phyloP scores from a whole-genome alignment of 2,888 invertebrate species.

The Sinohyriopsis cumingii region DNA sequence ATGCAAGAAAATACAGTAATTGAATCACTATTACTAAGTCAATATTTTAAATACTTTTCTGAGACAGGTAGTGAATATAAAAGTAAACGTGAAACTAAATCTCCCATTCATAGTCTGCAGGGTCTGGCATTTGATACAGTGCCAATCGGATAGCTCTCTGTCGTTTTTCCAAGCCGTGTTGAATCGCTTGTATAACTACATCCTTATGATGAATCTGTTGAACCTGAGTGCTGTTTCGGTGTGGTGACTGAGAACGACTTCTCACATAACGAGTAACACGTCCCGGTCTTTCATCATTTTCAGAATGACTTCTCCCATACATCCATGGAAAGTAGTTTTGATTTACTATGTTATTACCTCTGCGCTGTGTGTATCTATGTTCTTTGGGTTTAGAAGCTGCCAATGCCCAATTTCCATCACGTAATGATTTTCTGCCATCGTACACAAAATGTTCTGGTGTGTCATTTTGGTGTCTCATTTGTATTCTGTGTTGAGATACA shows the following conservation, averaged over 20 bases:
- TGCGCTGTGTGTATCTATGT: constrained; percentile 27
- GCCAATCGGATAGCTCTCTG: constrained; percentile 51
- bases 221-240: constrained; percentile 25
- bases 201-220: constrained; percentile 40
- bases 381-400: constrained; percentile 24
- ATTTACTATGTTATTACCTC: constrained; percentile 3
- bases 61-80: no score
- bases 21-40: no score
- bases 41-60: no score
- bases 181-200: constrained; percentile 52
- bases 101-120: constrained; percentile 52
- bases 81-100: constrained; percentile 20
- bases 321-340: constrained; percentile 15
- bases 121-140: constrained; percentile 50
- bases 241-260: constrained; percentile 45
- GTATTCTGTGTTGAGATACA: no score
- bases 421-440: constrained; percentile 15
- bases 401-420: constrained; percentile 31
- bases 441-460: constrained; percentile 27
- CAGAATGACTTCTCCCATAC: constrained; percentile 24
- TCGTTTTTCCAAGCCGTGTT: constrained; percentile 53
- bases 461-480: not conserved
- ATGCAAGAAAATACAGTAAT: no score
- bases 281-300: constrained; percentile 7
- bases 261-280: constrained; percentile 38